Evolutionary conservation across 2,888 invertebrate species (phyloP), one percentile per base, ranked within the genome.

Genomic region (Drosophila affinis): DNA sequence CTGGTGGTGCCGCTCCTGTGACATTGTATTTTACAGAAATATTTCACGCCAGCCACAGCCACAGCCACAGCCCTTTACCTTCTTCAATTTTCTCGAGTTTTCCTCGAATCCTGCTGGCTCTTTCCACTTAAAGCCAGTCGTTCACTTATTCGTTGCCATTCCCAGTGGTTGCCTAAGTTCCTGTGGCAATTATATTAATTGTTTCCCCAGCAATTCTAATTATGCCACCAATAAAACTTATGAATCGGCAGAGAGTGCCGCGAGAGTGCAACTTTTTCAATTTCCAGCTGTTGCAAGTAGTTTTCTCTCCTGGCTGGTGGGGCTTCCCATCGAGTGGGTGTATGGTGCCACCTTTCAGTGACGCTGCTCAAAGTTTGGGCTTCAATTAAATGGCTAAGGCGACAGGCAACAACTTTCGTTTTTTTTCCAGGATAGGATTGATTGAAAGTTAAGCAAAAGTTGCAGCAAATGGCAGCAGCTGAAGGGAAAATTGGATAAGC

Each of bases 211-310:
- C 57, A 71, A 67, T 65, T 59, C 57, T 64, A 73, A 56, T 76
- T 75, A 73, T 49, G 34, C 45, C 49, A 61, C 45, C 49, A 67
- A 73, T 73, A 57, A 67, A 70, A 65, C 34, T 27, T 24, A 9
- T 45, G 49, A 76, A 64, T 60, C 53, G 24, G 24, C 24, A 24
- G 52, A 24, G 52, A n/a, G 14, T 64, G 56, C 52, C 52, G 9
- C 52, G 9, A 24, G n/a, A 7, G 48, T 45, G 9, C 47, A 85
- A 77, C 60, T 77, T 77, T 82, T 77, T 62, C 76, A 76, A 87
- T 79, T 87, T 81, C 68, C 77, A 24, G 24, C 12, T 49, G 49
- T 49, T 49, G n/a, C 24, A 14, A 51, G 49, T 45, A 32, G 17
- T 24, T 61, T 32, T 58, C n/a, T n/a, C 32, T 46, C n/a, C n/a